These are phyloP conservation scores for Odontothrips loti DNA, from an alignment of 2,888 invertebrate genomes.

Conservation along the genomic window DNA sequence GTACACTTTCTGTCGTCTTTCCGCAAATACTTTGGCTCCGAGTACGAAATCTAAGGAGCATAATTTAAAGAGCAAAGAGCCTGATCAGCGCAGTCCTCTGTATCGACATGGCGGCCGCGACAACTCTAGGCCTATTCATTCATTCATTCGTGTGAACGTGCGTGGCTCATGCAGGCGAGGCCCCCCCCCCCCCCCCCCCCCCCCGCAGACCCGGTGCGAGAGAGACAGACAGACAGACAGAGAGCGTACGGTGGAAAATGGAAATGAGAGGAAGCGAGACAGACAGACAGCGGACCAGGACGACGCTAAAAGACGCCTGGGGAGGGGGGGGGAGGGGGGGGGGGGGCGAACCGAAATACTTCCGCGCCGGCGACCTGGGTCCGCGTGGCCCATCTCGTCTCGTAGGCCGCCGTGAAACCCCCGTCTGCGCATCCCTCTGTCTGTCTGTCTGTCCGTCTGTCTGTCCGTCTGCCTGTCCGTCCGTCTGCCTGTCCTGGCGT, in stretches of 20 bases:
- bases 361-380: not conserved
- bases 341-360: slow-evolving; percentile 4
- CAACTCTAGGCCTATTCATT: too few relatives aligned
- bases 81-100: too few relatives aligned
- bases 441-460: not conserved
- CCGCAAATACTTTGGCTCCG: too few relatives aligned
- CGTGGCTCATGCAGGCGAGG: too few relatives aligned
- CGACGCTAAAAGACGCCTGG: not conserved
- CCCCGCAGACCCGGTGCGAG: not conserved
- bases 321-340: not conserved
- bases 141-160: too few relatives aligned
- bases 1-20: too few relatives aligned
- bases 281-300: not conserved
- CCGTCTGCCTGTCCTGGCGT: too few relatives aligned
- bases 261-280: not conserved
- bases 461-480: not conserved
- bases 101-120: too few relatives aligned
- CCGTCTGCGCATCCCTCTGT: not conserved
- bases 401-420: not conserved
- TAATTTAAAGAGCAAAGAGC: too few relatives aligned
- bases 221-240: not conserved
- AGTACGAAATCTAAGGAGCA: too few relatives aligned
- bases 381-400: not conserved
- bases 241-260: not conserved
- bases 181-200: too few relatives aligned